These are phyloP conservation scores for Drosophila persimilis DNA, from an alignment of 1,140 invertebrate species.

Conservation along the genomic window DNA sequence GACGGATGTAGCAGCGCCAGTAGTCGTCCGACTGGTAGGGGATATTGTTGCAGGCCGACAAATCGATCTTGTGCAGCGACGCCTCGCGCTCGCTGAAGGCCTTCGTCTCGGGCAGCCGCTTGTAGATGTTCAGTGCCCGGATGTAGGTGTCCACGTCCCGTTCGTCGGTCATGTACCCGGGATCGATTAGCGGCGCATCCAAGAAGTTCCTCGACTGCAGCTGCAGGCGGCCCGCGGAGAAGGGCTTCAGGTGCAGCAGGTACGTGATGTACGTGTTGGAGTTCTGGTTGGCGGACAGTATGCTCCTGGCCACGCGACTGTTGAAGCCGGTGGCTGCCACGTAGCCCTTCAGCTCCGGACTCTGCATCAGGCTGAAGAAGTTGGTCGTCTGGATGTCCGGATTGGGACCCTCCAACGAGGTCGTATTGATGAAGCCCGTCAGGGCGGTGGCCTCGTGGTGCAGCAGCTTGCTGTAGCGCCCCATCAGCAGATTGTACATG, in stretches of 20 bases:
- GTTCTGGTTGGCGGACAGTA: slow-evolving; percentile 82
- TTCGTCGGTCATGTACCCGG: slow-evolving; percentile 90
- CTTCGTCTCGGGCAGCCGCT: slow-evolving; percentile 84
- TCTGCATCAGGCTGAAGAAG: slow-evolving; percentile 79
- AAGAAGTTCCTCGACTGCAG: slow-evolving; percentile 77
- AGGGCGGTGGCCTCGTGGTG: slow-evolving; percentile 80
- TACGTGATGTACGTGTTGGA: slow-evolving; percentile 83
- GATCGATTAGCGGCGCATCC: slow-evolving; percentile 89
- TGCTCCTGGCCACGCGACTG: slow-evolving; percentile 80
- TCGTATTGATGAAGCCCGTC: slow-evolving; percentile 82
- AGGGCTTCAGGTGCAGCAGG: slow-evolving; percentile 84
- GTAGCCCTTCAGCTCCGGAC: slow-evolving; percentile 71
- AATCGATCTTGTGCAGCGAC: slow-evolving; percentile 81
- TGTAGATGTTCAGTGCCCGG: slow-evolving; percentile 86
- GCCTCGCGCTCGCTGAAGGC: slow-evolving; percentile 84
- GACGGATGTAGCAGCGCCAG: slow-evolving; percentile 86
- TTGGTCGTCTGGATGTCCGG: slow-evolving; percentile 83
- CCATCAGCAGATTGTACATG: slow-evolving; percentile 78
- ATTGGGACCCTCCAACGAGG: slow-evolving; percentile 71
- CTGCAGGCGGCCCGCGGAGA: slow-evolving; percentile 83
- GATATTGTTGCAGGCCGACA: slow-evolving; percentile 82
- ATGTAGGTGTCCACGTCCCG: slow-evolving; percentile 89
- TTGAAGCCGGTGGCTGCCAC: slow-evolving; percentile 82
- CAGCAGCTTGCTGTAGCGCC: slow-evolving; percentile 72
- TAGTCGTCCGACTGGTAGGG: slow-evolving; percentile 85